Conservation (phyloP, 2,113 vertebrate genomes). For the Lepidothrix coronata region DNA sequence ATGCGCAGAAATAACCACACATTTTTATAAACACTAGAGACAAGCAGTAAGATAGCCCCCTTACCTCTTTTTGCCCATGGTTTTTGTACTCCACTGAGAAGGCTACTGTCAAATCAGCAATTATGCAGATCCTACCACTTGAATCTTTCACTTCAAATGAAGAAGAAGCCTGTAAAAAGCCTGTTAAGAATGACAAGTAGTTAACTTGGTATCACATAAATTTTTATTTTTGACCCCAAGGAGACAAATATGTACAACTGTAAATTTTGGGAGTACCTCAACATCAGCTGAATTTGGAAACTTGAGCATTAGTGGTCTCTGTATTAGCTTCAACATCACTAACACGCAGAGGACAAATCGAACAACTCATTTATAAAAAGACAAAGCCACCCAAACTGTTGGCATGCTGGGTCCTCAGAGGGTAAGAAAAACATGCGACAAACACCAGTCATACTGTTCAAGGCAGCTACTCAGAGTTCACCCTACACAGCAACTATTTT, state of each 20-base stretch:
- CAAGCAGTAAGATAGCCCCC: neutral
- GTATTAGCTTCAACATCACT: neutral
- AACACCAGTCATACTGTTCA: neutral
- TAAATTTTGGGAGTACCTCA: neutral
- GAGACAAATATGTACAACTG: neutral
- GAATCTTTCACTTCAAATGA: slow-evolving; percentile 82
- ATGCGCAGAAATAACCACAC: fast-evolving
- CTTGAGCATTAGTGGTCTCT: neutral
- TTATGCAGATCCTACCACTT: slow-evolving; percentile 80
- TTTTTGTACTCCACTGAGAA: slow-evolving; percentile 78
- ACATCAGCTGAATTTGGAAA: neutral
- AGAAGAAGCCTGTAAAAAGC: slow-evolving; percentile 63
- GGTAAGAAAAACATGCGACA: neutral
- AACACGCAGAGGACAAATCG: neutral
- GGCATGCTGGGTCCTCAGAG: neutral
- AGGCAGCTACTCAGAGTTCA: neutral
- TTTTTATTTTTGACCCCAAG: neutral
- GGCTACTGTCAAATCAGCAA: slow-evolving; percentile 80
- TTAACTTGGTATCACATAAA: neutral
- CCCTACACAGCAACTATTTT: neutral
- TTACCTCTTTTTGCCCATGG: slow-evolving; percentile 46
- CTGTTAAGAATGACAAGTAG: slow-evolving; percentile 26
- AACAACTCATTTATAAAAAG: neutral
- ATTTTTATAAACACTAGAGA: neutral
- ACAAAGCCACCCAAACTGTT: neutral